A percentile compares a stretch with the other conserved stretches of the same genome.
These are phyloP conservation scores for Sminthurinus aureus DNA, from an alignment of 2,888 invertebrate genomes.

Conservation along the genomic window DNA sequence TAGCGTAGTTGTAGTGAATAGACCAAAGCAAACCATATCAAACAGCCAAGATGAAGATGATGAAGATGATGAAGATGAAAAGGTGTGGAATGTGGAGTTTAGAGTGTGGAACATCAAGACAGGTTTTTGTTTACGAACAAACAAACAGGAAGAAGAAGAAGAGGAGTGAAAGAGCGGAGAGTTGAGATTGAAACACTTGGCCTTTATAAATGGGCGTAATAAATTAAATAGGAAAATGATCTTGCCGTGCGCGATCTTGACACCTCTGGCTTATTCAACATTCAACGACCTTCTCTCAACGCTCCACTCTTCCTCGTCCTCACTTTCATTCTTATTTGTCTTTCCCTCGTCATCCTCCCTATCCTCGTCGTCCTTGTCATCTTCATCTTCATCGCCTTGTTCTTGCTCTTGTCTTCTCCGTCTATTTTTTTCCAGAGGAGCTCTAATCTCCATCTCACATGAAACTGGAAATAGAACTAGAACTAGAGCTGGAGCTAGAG, in stretches of 20 bases:
- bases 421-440: too few species aligned
- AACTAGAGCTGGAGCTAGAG: not conserved
- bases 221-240: constrained; percentile 17
- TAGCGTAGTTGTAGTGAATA: too few species aligned
- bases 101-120: not conserved
- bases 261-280: not conserved
- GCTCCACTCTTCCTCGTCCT: not conserved
- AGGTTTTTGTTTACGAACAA: not conserved
- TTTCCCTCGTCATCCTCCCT: too few species aligned
- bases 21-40: too few species aligned
- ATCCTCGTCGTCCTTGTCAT: too few species aligned
- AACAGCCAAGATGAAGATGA: not conserved
- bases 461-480: not conserved
- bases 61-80: not conserved
- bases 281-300: not conserved
- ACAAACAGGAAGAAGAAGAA: not conserved
- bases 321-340: too few species aligned
- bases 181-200: not conserved
- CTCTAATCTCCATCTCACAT: not conserved
- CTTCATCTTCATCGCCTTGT: too few species aligned
- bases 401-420: too few species aligned
- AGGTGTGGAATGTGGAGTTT: not conserved
- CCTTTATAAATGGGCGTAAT: constrained; percentile 13
- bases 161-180: not conserved
- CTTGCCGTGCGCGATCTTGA: not conserved